These are phyloP conservation scores for Hemithea aestivaria DNA, from an alignment of 2,888 invertebrate genomes.

Conservation along the genomic window DNA sequence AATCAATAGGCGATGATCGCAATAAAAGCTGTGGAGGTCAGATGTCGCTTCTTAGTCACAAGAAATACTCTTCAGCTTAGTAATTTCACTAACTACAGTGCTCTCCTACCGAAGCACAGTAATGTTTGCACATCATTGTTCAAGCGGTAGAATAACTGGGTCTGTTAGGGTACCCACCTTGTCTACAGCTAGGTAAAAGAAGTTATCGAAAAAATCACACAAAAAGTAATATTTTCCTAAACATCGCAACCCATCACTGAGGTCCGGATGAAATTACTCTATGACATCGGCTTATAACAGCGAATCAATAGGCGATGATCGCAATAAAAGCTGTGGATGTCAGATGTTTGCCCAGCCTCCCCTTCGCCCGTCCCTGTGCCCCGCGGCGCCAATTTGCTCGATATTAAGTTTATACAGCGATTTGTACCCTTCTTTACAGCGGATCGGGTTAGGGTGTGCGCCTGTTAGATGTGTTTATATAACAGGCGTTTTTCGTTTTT, in stretches of 20 bases:
- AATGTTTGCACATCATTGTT: too few relatives aligned
- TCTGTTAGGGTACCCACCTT: too few relatives aligned
- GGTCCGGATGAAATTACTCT: slow-evolving; percentile 46
- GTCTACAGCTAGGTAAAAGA: too few relatives aligned
- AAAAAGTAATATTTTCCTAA: too few relatives aligned
- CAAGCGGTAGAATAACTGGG: too few relatives aligned
- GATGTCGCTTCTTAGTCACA: too few relatives aligned
- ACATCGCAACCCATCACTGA: background rate
- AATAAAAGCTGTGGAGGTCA: slow-evolving; percentile 59
- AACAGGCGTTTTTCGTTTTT: slow-evolving; percentile 9
- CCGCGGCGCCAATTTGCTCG: slow-evolving; percentile 65
- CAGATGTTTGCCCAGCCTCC: slow-evolving; percentile 54
- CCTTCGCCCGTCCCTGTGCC: slow-evolving; percentile 32
- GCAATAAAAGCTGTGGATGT: slow-evolving; percentile 57
- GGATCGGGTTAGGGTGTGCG: slow-evolving; percentile 6
- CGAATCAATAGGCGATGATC: slow-evolving; percentile 67
- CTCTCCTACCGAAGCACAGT: too few relatives aligned
- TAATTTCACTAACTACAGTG: too few relatives aligned
- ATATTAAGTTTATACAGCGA: slow-evolving; percentile 76
- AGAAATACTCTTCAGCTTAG: too few relatives aligned
- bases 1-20: slow-evolving; percentile 68
- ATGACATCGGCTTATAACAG: slow-evolving; percentile 59
- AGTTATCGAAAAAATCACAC: too few relatives aligned
- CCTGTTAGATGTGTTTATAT: background rate
- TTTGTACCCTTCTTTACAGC: slow-evolving; percentile 72